Evolutionary conservation across 1,140 invertebrate species (phyloP).

Genomic region (Drosophila lini): DNA sequence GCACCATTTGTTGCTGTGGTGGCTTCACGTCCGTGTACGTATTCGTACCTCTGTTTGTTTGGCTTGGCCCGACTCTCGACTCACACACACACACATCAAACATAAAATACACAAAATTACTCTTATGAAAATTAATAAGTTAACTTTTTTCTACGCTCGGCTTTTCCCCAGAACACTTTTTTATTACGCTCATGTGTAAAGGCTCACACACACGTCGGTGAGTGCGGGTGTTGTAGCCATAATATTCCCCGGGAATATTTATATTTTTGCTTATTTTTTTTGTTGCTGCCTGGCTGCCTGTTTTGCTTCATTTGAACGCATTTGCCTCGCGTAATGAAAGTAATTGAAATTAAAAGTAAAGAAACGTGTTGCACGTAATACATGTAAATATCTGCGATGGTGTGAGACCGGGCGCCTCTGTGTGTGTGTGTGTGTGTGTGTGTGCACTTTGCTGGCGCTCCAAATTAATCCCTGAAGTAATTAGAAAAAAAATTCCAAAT

Average conservation of each 20-base stretch:
- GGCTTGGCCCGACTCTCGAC: slow-evolving; percentile 36
- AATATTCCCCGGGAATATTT: slow-evolving; percentile 32
- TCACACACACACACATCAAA: slow-evolving; percentile 42
- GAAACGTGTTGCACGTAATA: slow-evolving; percentile 76
- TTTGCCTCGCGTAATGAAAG: slow-evolving; percentile 77
- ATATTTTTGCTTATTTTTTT: slow-evolving; percentile 29
- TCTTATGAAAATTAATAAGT: slow-evolving; percentile 84
- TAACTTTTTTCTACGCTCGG: slow-evolving; percentile 72
- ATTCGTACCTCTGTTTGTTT: slow-evolving; percentile 47
- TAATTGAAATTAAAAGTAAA: slow-evolving; percentile 84
- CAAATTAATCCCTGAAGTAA: slow-evolving; percentile 83
- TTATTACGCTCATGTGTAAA: slow-evolving; percentile 51
- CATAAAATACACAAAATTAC: slow-evolving; percentile 82
- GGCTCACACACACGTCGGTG: slow-evolving; percentile 5
- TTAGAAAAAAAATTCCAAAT: slow-evolving; percentile 79
- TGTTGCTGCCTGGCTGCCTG: slow-evolving; percentile 28
- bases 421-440: slow-evolving; percentile 51
- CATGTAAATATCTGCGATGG: slow-evolving; percentile 34
- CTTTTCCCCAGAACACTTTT: slow-evolving; percentile 48
- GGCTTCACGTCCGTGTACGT: slow-evolving; percentile 27
- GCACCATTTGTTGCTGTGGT: slow-evolving; percentile 66
- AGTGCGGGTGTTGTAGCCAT: slow-evolving; percentile 14
- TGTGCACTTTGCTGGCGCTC: slow-evolving; percentile 71
- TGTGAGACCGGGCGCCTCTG: slow-evolving; percentile 13
- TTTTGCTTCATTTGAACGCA: slow-evolving; percentile 78